Evolutionary conservation across 2,888 invertebrate genomes (phyloP).

Genomic region (Ochropleura leucogaster): DNA sequence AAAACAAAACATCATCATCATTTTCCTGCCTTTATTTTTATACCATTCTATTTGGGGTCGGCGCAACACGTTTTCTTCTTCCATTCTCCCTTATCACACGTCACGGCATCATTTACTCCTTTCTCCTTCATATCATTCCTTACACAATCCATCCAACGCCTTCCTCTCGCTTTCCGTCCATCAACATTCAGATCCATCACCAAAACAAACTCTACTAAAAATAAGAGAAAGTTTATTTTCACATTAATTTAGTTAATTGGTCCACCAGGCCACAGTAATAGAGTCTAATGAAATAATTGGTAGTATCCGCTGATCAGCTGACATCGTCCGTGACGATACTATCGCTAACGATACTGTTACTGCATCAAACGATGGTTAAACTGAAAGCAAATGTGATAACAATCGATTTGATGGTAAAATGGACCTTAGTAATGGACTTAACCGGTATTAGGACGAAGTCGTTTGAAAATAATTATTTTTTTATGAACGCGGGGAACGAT

Average conservation of each 20-base stretch:
- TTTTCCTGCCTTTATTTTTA: too few species aligned
- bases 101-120: too few species aligned
- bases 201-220: constrained; percentile 26
- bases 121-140: too few species aligned
- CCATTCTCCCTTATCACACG: too few species aligned
- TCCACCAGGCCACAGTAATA: constrained; percentile 66
- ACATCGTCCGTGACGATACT: constrained; percentile 43
- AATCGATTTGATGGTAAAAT: constrained; percentile 34
- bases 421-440: constrained; percentile 21
- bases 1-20: too few species aligned
- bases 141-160: too few species aligned
- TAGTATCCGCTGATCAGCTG: constrained; percentile 72
- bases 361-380: constrained; percentile 36
- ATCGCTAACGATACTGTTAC: constrained; percentile 46
- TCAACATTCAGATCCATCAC: background rate
- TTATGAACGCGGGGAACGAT: background rate
- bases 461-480: constrained; percentile 31
- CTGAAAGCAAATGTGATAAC: constrained; percentile 52
- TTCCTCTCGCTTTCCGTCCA: too few species aligned
- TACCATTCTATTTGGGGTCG: too few species aligned
- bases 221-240: constrained; percentile 67
- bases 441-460: constrained; percentile 1
- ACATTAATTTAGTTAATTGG: constrained; percentile 69
- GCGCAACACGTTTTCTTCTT: too few species aligned
- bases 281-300: constrained; percentile 84